Base-by-base conservation (phyloP, 2,797 vertebrate genomes). In the Echiichthys vipera region DNA sequence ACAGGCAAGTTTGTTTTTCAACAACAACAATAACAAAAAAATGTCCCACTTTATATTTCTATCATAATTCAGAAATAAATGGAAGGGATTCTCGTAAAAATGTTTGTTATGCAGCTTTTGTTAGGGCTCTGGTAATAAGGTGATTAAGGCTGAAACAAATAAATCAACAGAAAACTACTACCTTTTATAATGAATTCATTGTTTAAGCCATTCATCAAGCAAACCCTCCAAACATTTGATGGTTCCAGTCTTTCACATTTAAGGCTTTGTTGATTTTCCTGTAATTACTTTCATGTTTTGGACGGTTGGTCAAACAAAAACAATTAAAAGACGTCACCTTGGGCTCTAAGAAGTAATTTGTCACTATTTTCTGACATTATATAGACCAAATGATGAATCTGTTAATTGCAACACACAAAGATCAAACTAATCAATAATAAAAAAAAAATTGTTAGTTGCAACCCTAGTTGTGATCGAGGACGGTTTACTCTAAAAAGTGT, bases 271-370 rank as follows among this genome's bases (percentile, higher is more conserved):
- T 32, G 5, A 43, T 25, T 22, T 42, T 47, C 47, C 3, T 29
- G 20, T 13, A 30, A n/a, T n/a, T 27, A 27, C 63, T 39, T 73
- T 63, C 77, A 32, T 43, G 39, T 46, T 40, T 50, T 36, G 27
- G 36, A 62, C 17, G 3, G 30, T 32, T 32, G 4, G 18, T 36
- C n/a, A 5, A 3, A 32, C 24, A 57, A 53, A 57, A 39, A 25
- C 12, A n/a, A 17, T 40, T 46, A 4, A 47, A 37, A 27, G 7
- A 42, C 11, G 9, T 27, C 9, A 36, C 3, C 27, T 42, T 42
- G 14, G 11, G 10, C 17, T 17, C 1, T 18, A 34, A 37, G 42
- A 27, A 18, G 22, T 32, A 2, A n/a, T n/a, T 57, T n/a, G 0
- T 20, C 5, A 13, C 2, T 4, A 20, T 39, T 54, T 42, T 59